These are phyloP conservation scores for Druon quercuslanigerum DNA, from an alignment of 1,140 invertebrate species.

Conservation along the genomic window DNA sequence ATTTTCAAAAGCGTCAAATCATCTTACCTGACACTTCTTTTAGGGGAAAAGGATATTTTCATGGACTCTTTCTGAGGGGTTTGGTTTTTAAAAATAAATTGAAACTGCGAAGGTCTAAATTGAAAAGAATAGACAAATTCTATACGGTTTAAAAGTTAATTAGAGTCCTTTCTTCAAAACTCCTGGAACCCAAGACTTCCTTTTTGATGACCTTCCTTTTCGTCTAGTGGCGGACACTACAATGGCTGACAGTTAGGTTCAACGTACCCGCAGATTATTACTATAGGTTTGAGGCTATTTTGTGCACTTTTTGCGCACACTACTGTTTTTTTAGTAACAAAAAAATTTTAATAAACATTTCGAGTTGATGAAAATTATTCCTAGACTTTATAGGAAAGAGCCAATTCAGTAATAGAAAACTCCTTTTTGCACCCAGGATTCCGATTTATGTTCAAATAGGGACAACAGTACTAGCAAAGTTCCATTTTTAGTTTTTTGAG, in stretches of 20 bases:
- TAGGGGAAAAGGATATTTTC: too few species aligned
- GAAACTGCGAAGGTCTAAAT: not conserved
- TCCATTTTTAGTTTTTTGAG: too few species aligned
- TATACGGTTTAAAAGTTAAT: not conserved
- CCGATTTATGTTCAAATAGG: too few species aligned
- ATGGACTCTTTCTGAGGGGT: too few species aligned
- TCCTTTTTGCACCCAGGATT: too few species aligned
- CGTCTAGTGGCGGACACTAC: conserved; percentile 47
- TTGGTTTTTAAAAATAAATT: not conserved
- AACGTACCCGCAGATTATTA: conserved; percentile 57
- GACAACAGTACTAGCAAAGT: too few species aligned
- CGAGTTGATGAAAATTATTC: too few species aligned
- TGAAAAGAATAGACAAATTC: not conserved
- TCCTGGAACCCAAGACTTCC: not conserved
- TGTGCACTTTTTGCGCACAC: not conserved
- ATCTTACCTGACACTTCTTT: too few species aligned
- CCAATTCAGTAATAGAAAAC: too few species aligned
- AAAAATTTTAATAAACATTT: too few species aligned
- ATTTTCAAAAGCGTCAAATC: too few species aligned
- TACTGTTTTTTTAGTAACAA: not conserved
- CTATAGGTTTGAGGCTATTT: conserved; percentile 34
- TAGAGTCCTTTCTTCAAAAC: not conserved
- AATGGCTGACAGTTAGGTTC: conserved; percentile 69
- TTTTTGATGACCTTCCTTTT: conserved; percentile 47
- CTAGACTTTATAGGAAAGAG: too few species aligned